phyloP scores from a whole-genome alignment of 2,888 invertebrate species.

The Macrostomum cliftonense region DNA sequence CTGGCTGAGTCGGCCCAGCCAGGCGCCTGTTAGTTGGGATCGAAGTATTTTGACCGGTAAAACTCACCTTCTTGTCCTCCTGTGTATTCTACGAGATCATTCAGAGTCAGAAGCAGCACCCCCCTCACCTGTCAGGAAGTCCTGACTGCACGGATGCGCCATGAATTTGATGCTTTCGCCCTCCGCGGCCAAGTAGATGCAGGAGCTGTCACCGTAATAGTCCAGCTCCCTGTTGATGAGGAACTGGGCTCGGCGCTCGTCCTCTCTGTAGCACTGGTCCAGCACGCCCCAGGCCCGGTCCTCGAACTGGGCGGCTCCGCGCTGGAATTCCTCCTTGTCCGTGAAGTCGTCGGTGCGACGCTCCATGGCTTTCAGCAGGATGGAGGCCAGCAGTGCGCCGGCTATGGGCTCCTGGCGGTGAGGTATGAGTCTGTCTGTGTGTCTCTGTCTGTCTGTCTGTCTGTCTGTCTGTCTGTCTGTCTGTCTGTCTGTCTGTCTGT shows the following conservation, averaged over 20 bases:
- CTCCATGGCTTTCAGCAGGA: constrained; percentile 5
- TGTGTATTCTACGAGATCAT: too few relatives aligned
- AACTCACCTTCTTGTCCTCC: too few relatives aligned
- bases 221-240: constrained; percentile 5
- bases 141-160: constrained; percentile 9
- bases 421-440: too few relatives aligned
- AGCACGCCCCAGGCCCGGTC: constrained; percentile 7
- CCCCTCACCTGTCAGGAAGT: constrained; percentile 1
- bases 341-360: constrained; percentile 6
- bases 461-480: too few relatives aligned
- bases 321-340: constrained; percentile 7
- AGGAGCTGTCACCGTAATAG: constrained; percentile 5
- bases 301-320: constrained; percentile 2
- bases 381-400: constrained; percentile 9
- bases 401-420: constrained; percentile 5
- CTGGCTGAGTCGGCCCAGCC: constrained; percentile 3
- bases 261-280: constrained; percentile 8
- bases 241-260: constrained; percentile 3
- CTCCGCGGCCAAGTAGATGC: constrained; percentile 5
- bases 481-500: too few relatives aligned
- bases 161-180: constrained; percentile 7
- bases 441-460: too few relatives aligned
- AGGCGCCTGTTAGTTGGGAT: not conserved
- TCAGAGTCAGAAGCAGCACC: too few relatives aligned
- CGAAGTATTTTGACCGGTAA: too few relatives aligned